phyloP scores from a whole-genome alignment of 2,888 invertebrate species.

The Caenorhabditis panamensis region DNA sequence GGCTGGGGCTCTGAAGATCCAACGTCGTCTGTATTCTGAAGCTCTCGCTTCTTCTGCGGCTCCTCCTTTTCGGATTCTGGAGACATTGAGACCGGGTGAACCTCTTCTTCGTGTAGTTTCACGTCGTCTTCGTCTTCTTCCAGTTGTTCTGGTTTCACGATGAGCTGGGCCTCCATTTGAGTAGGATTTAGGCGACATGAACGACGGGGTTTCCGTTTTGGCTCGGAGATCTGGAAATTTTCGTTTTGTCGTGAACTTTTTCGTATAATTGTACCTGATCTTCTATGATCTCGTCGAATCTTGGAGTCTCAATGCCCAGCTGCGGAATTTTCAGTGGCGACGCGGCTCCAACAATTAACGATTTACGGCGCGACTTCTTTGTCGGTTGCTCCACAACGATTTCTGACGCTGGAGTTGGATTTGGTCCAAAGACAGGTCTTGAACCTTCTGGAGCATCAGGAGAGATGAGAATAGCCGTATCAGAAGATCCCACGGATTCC shows the following conservation, averaged over 20 bases:
- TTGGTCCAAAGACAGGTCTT: no score
- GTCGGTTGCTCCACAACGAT: neutral
- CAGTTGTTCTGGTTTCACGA: neutral
- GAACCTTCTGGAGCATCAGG: neutral
- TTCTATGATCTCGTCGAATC: conserved; percentile 4
- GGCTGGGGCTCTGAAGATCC: neutral
- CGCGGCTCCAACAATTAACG: conserved; percentile 31
- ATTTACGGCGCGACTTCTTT: conserved; percentile 16
- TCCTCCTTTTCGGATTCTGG: neutral
- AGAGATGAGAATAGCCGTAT: no score
- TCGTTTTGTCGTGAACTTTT: no score
- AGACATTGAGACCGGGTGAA: neutral
- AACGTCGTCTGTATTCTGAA: neutral
- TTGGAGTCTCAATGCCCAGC: conserved; percentile 21
- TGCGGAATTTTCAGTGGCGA: conserved; percentile 44
- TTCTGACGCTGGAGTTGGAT: neutral
- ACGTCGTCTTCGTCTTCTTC: neutral
- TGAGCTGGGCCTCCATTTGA: no score
- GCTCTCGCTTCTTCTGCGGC: conserved; percentile 16
- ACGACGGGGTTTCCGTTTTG: conserved; percentile 23
- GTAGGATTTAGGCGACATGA: conserved; percentile 19
- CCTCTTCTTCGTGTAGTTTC: neutral
- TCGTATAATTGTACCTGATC: neutral
- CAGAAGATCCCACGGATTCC: no score
- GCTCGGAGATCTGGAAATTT: conserved; percentile 22